Evolutionary conservation across 2,888 invertebrate species (phyloP), one percentile per base, ranked within the genome.

Genomic region (Anthoptus insignis): DNA sequence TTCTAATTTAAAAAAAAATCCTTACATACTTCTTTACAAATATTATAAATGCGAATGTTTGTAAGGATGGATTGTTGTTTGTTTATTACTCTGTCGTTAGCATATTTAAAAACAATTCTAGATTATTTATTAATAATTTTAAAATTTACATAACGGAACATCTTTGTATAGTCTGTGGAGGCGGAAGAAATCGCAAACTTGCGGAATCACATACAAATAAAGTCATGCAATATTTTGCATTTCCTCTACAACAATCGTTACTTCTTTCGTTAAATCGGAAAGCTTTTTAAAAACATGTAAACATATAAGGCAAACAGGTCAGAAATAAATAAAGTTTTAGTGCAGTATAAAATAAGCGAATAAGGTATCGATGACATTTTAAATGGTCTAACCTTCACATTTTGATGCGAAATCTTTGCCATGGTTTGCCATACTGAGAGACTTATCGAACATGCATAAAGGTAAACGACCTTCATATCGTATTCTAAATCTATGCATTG

Each of bases 301-400:
- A 42, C 19, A 19, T 54, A 9, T 39, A 39, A 39, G 39, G 37
- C 22, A 37, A 54, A 24, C 22, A 47, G 61, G 53, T 32, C 58
- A 58, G 47, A 21, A n/a, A 58, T 11, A 34, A 32, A 32, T 16
- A 47, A 61, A 59, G 42, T 34, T 63, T 39, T 49, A 39, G 21
- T 21, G 19, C 22, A 8, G 27, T 11, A 49, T 49, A 37, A 56
- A 64, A 50, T 42, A 50, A 49, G 49, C 57, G 29, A 57, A 56
- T 42, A 64, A 39, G 63, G 14, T 39, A 57, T 57, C 16, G 63
- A n/a, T 64, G 64, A 57, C 64, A 64, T 64, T 63, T 57, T 64
- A 64, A 58, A 11, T 39, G 39, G 57, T 63, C 64, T 52, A 64
- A 32, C 64, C 57, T 64, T 64, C 57, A 57, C 64, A 64, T 64